Evolutionary conservation across 1,140 invertebrate species (phyloP).

Genomic region (Drosophila micromelanica): DNA sequence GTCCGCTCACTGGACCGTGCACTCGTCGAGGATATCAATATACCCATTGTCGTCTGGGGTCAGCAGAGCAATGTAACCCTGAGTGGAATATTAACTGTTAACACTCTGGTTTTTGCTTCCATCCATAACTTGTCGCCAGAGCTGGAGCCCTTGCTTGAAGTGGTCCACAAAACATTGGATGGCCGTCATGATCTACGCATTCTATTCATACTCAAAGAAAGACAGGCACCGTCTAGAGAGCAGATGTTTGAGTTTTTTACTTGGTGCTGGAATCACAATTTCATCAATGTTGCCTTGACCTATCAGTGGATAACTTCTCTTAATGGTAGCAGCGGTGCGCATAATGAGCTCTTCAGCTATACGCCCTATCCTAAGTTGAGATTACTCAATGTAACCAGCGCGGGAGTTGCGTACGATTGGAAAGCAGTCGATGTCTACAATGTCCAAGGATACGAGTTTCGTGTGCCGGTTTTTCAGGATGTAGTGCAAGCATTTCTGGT

Average conservation of each 20-base stretch:
- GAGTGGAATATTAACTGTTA: conserved; percentile 13
- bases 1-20: conserved; percentile 37
- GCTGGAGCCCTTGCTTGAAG: conserved; percentile 46
- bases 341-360: conserved; percentile 47
- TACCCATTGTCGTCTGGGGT: conserved; percentile 45
- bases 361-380: conserved; percentile 56
- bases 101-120: conserved; percentile 36
- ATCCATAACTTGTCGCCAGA: conserved; percentile 25
- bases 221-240: neutral
- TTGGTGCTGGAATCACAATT: conserved; percentile 59
- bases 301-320: neutral
- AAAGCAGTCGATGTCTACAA: conserved; percentile 24
- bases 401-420: conserved; percentile 5
- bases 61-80: conserved; percentile 21
- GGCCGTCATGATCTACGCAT: conserved; percentile 46
- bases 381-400: conserved; percentile 33
- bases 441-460: conserved; percentile 48
- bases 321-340: neutral
- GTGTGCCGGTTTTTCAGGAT: conserved; percentile 56
- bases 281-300: conserved; percentile 50
- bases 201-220: conserved; percentile 35
- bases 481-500: conserved; percentile 46
- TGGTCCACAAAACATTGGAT: conserved; percentile 19
- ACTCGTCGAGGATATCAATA: conserved; percentile 35
- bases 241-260: conserved; percentile 40